Conservation (phyloP, 2,888 invertebrate species). For the Allacma fusca region DNA sequence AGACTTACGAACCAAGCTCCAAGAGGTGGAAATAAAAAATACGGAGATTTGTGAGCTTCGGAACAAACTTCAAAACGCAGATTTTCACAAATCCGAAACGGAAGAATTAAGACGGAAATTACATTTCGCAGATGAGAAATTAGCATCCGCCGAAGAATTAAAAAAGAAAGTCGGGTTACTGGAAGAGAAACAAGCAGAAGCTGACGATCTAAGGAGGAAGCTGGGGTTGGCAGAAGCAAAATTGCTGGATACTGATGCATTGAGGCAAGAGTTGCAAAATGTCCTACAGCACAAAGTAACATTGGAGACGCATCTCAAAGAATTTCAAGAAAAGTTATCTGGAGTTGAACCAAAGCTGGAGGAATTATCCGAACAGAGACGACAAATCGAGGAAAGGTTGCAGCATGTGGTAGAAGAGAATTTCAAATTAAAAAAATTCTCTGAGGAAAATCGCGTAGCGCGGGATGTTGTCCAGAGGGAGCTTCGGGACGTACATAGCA, state of each 20-base stretch:
- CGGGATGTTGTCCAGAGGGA: slow-evolving; percentile 44
- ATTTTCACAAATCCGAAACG: not conserved
- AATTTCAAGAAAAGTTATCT: slow-evolving; percentile 6
- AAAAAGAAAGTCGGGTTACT: not conserved
- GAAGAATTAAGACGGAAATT: not conserved
- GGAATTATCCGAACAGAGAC: slow-evolving; percentile 29
- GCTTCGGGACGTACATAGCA: slow-evolving; percentile 40
- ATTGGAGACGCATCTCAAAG: not conserved
- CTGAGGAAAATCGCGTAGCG: slow-evolving; percentile 42
- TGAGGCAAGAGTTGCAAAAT: slow-evolving; percentile 7
- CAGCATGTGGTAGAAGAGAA: slow-evolving; percentile 25
- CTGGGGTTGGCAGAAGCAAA: not conserved
- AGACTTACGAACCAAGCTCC: not conserved
- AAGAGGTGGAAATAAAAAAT: slow-evolving; percentile 25
- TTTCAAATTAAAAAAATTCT: slow-evolving; percentile 19
- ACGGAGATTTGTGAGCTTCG: slow-evolving; percentile 18
- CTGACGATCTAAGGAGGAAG: not conserved
- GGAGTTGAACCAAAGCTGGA: slow-evolving; percentile 22
- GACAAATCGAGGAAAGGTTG: slow-evolving; percentile 36
- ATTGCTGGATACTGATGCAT: not conserved
- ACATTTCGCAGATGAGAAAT: not conserved
- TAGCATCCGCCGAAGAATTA: not conserved
- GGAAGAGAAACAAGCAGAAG: not conserved
- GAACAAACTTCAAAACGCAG: not conserved
- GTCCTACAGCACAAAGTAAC: slow-evolving; percentile 1